A percentile compares a stretch with the other conserved stretches of the same genome.
Evolutionary conservation across 1,140 invertebrate species (phyloP).

Genomic region (Trichonephila clavipes): DNA sequence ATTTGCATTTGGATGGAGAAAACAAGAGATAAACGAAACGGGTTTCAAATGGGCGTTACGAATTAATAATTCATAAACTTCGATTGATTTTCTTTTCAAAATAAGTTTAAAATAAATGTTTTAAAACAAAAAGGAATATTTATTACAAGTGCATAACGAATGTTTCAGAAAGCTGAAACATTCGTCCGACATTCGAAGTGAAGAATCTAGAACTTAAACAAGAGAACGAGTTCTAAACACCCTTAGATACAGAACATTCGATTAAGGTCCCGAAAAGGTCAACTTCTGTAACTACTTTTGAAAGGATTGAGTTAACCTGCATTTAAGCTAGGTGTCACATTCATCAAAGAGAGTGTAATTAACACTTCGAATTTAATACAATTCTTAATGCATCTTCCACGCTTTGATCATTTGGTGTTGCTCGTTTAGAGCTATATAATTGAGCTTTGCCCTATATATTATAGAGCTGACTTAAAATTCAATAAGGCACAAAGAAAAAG

Average conservation of each 20-base stretch:
- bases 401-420: background rate
- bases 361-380: background rate
- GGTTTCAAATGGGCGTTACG: too few relatives aligned
- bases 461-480: background rate
- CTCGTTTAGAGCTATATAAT: background rate
- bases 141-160: background rate
- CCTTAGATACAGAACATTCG: background rate
- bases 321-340: background rate
- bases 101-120: background rate
- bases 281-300: background rate
- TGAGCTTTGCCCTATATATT: background rate
- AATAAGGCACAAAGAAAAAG: background rate
- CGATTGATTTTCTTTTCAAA: background rate
- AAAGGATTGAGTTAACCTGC: conserved; percentile 14
- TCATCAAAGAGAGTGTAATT: background rate
- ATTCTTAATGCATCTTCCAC: background rate
- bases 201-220: background rate
- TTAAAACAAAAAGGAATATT: background rate
- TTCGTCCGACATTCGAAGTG: background rate
- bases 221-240: background rate
- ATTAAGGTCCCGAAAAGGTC: background rate
- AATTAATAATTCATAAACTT: background rate
- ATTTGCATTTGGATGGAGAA: too few relatives aligned
- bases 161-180: background rate
- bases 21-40: too few relatives aligned